Conservation (phyloP, 2,888 invertebrate species). For the Andrena dorsata region DNA sequence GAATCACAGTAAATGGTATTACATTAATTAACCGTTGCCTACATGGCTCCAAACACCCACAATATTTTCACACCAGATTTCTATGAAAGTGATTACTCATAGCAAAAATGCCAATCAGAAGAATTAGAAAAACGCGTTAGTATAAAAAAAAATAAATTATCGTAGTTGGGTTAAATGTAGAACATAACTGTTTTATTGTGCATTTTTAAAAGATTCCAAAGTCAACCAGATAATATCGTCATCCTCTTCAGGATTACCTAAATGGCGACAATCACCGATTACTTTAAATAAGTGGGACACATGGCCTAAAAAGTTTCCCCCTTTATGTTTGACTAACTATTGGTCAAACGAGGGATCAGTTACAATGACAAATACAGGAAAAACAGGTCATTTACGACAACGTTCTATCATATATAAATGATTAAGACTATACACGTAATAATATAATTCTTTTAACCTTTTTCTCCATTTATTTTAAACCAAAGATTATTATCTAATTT, state of each 20-base stretch:
- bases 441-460: no score
- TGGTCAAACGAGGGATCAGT: slow-evolving; percentile 66
- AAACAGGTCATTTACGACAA: slow-evolving; percentile 68
- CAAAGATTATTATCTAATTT: no score
- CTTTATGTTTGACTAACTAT: slow-evolving; percentile 73
- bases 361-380: slow-evolving; percentile 76
- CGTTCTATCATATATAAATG: neutral
- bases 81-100: neutral
- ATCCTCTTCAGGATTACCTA: slow-evolving; percentile 76
- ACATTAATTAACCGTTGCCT: neutral
- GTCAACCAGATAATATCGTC: slow-evolving; percentile 51
- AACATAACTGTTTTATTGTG: neutral
- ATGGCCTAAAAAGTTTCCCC: slow-evolving; percentile 68
- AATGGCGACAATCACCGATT: slow-evolving; percentile 79
- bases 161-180: no score
- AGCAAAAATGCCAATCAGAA: neutral
- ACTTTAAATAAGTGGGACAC: slow-evolving; percentile 67
- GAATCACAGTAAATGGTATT: neutral
- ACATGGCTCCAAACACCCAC: neutral
- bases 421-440: neutral
- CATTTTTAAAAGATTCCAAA: neutral
- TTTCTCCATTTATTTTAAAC: no score
- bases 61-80: neutral
- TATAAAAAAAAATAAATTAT: neutral
- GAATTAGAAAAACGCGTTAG: slow-evolving; percentile 14